Evolutionary conservation across 2,888 invertebrate genomes (phyloP), one percentile per base, ranked within the genome.

Genomic region (Nycteola revayana): DNA sequence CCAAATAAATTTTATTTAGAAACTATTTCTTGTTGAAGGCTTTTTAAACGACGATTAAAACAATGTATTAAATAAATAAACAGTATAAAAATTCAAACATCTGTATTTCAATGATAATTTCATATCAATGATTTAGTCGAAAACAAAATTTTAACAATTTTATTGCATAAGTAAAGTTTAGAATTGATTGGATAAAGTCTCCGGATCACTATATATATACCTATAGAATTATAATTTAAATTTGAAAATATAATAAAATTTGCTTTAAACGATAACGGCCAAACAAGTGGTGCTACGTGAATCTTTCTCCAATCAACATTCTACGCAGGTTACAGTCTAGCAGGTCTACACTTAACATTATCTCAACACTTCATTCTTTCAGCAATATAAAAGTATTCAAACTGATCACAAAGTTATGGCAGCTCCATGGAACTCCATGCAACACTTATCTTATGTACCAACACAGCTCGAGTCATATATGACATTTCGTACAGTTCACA

Each of bases 321-420:
- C 66, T 73, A 77, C 81, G 77, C 83, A 81, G 70, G 55, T 72
- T 75, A 78, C 72, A 82, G 66, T 81, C 87, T 88, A 88, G 86
- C 88, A 84, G 67, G 75, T 85, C 88, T 87, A 88, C 68, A 66
- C 85, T 86, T 87, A 85, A 77, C 72, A 79, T 74, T 82, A 83
- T 69, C 64, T 73, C 71, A 78, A 77, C 74, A 73, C 66, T 76
- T 75, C 75, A 78, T 70, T 74, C 81, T 75, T 71, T 77, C 81
- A 77, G 83, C 82, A 84, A 79, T 86, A 86, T 86, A 88, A 87
- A 88, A 87, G 85, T 88, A 87, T 83, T 87, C 80, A 88, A 87
- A 86, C 84, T 75, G 83, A 87, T 88, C 88, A 87, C 86, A 88
- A 75, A 75, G 72, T 79, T 85, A 86, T 87, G 86, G 87, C 88